Base-by-base conservation (phyloP, 2,888 invertebrate species). In the Arge pagana region DNA sequence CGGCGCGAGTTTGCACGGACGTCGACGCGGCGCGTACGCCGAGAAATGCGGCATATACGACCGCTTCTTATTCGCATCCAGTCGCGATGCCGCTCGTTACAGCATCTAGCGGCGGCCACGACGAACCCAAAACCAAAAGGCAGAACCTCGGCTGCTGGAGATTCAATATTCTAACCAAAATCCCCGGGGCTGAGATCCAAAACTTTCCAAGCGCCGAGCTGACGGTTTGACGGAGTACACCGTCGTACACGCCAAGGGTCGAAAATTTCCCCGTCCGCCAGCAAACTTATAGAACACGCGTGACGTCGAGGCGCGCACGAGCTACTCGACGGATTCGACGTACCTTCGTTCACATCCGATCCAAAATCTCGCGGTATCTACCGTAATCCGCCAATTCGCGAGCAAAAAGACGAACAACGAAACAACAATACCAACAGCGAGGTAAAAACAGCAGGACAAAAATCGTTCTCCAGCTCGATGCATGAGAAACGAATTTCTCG, bases 81-180 rank as follows among this genome's bases (percentile, higher is more conserved):
- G 45, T 45, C 33, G n/a, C n/a, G 45, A 45, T 45, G 45, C 35
- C 45, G 45, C 45, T 45, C 45, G 45, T 45, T 45, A 45, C 45
- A 45, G 35, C 8, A 11, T 13, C n/a, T 15, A 37, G 37, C 13
- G 19, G 45, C 33, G 35, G 45, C 45, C 45, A 45, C 35, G n/a
- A n/a, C n/a, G 33, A 45, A 35, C 45, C 45, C 35, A 23, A 31
- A 45, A 33, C 45, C 45, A 45, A 26, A 45, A 35, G 15, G 33
- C 73, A 72, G 71, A 68, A 67, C 71, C 69, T 69, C 71, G 61
- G 67, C 68, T 66, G n/a, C 66, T 63, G 70, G 67, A 71, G 73
- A 75, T 75, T 75, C 74, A 75, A 75, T 75, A 75, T 75, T 74
- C 75, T 70, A 75, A 74, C 75, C 74, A 72, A 75, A 74, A 75